Conservation (phyloP, 2,888 invertebrate genomes). For the Drymonia ruficornis region DNA sequence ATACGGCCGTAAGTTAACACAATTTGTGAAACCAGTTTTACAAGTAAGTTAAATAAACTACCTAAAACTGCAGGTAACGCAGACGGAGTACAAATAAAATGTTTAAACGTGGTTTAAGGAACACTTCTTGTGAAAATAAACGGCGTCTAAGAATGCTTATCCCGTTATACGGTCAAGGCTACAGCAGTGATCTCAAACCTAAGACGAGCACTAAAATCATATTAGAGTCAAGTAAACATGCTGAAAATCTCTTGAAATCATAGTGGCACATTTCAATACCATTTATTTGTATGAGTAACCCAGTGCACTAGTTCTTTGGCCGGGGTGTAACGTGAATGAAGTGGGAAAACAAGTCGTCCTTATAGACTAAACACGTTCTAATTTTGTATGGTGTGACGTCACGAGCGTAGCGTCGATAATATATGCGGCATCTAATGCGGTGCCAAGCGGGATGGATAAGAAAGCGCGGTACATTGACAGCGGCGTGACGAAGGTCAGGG, state of each 20-base stretch:
- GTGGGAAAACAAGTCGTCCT: constrained; percentile 35
- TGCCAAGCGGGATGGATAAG: constrained; percentile 13
- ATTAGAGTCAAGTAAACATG: neutral
- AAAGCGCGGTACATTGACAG: constrained; percentile 12
- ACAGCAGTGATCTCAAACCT: neutral
- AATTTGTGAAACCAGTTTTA: too few relatives aligned
- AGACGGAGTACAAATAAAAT: too few relatives aligned
- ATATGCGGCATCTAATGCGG: constrained; percentile 13
- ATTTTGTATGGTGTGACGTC: constrained; percentile 36
- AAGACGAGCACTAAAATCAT: neutral
- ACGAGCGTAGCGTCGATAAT: constrained; percentile 19
- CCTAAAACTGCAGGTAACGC: too few relatives aligned
- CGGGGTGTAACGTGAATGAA: constrained; percentile 20
- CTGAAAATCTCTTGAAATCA: neutral
- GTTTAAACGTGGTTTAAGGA: neutral
- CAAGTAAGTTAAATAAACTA: too few relatives aligned
- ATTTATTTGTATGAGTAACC: constrained; percentile 14
- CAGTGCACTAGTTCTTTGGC: constrained; percentile 15
- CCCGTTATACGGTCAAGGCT: neutral
- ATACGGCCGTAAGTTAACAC: too few relatives aligned
- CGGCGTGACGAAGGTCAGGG: constrained; percentile 7
- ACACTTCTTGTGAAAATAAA: neutral
- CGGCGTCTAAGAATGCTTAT: neutral
- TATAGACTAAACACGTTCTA: constrained; percentile 43
- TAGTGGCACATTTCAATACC: constrained; percentile 4